Evolutionary conservation across 2,113 vertebrate genomes (phyloP).

Genomic region (Lanius collurio): DNA sequence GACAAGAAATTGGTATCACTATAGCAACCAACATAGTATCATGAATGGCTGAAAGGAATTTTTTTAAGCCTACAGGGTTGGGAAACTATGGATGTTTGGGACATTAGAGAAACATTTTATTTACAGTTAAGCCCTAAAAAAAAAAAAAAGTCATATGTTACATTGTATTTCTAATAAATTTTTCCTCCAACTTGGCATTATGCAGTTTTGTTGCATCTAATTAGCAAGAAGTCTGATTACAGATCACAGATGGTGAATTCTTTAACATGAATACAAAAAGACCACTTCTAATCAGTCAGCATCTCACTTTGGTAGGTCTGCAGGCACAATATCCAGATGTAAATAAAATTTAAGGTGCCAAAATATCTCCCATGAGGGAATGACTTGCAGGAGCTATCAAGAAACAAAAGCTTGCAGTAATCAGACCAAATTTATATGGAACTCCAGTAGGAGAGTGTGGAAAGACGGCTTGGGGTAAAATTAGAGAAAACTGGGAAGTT

Average conservation of each 20-base stretch:
- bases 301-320: not conserved
- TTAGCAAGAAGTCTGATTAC: not conserved
- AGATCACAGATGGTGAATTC: not conserved
- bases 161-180: not conserved
- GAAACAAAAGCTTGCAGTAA: not conserved
- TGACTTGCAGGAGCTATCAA: not conserved
- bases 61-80: not conserved
- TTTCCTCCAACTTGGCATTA: not conserved
- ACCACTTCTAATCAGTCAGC: not conserved
- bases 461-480: not conserved
- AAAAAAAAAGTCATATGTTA: not conserved
- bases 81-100: not conserved
- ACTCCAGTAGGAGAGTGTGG: not conserved
- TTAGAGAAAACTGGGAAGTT: not conserved
- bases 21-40: conserved; percentile 42
- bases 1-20: conserved; percentile 44
- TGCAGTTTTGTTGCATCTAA: not conserved
- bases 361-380: not conserved
- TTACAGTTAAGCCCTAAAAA: not conserved
- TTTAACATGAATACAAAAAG: not conserved
- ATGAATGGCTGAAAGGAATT: not conserved
- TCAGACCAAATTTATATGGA: not conserved
- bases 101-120: not conserved
- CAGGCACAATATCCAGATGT: not conserved
- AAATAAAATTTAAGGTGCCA: conserved; percentile 16